These are phyloP conservation scores for Cavia aperea DNA, from an alignment of 2,113 vertebrate genomes.

Conservation along the genomic window DNA sequence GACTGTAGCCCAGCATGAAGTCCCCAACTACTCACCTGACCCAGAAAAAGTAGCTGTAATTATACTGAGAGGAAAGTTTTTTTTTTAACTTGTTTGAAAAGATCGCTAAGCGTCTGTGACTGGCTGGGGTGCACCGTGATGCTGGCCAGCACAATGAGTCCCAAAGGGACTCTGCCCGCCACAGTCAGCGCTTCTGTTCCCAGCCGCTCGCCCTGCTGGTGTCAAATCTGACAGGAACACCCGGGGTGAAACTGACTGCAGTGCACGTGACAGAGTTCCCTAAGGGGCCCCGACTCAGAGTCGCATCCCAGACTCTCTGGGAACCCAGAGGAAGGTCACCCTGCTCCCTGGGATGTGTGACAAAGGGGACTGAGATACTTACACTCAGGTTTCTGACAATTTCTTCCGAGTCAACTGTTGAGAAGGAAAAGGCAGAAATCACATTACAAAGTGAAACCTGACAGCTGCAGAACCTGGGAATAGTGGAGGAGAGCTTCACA, in stretches of 20 bases:
- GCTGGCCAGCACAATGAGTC: background rate
- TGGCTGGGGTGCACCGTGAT: accelerated
- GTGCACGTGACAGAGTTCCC: background rate
- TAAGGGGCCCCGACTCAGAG: background rate
- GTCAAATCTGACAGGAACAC: background rate
- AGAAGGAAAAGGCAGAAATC: constrained; percentile 55
- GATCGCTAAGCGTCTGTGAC: background rate
- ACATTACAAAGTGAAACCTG: constrained; percentile 24
- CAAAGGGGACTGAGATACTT: constrained; percentile 73
- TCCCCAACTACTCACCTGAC: background rate
- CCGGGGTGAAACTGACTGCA: background rate
- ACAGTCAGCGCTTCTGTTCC: background rate
- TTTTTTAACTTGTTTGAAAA: background rate
- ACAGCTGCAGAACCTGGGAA: background rate
- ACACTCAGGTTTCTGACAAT: constrained; percentile 93
- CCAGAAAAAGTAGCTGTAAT: background rate
- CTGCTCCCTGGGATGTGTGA: background rate
- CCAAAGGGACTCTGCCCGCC: background rate
- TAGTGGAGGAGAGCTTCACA: background rate
- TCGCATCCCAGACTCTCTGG: background rate
- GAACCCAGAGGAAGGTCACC: background rate
- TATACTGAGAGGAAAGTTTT: background rate
- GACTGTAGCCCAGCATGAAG: background rate
- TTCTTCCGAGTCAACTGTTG: constrained; percentile 90
- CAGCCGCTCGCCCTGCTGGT: background rate